Percentiles rank a stretch among this genome's conserved stretches.
phyloP scores from a whole-genome alignment of 2,888 invertebrate genomes.

The Calliopum simillimum region DNA sequence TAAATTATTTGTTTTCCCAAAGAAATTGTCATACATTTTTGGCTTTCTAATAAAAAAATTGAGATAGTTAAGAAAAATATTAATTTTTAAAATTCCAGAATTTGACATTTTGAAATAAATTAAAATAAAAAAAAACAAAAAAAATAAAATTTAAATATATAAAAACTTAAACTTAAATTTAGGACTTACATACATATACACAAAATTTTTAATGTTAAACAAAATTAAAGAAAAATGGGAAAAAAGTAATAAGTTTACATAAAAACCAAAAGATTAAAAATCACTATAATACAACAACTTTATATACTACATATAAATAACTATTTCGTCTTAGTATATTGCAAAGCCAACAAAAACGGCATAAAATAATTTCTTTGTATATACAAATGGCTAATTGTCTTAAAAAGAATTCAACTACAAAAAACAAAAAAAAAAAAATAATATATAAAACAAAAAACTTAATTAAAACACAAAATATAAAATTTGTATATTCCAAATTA shows the following conservation, averaged over 20 bases:
- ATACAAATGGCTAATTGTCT: constrained; percentile 42
- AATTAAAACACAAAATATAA: constrained; percentile 47
- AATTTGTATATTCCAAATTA: constrained; percentile 44
- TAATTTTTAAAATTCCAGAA: not conserved
- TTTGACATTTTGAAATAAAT: constrained; percentile 10
- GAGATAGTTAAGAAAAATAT: not conserved
- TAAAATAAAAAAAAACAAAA: constrained; percentile 22
- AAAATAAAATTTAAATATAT: constrained; percentile 1
- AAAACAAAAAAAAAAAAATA: constrained; percentile 37
- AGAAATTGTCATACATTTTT: not conserved
- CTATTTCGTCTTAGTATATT: not conserved
- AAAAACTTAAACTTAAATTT: constrained; percentile 21
- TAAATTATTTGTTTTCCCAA: too few relatives aligned
- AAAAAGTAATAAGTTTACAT: not conserved
- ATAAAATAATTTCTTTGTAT: constrained; percentile 67
- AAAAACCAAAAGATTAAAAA: not conserved
- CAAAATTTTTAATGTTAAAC: constrained; percentile 27
- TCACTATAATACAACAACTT: not conserved
- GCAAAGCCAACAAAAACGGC: constrained; percentile 41
- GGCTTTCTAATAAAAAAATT: not conserved
- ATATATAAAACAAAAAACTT: constrained; percentile 40
- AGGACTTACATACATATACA: not conserved
- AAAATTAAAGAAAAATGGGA: constrained; percentile 19
- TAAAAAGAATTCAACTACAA: not conserved
- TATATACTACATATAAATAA: too few relatives aligned